These are phyloP conservation scores for Clarias pachynema DNA, from an alignment of 2,797 vertebrate genomes.

Conservation along the genomic window DNA sequence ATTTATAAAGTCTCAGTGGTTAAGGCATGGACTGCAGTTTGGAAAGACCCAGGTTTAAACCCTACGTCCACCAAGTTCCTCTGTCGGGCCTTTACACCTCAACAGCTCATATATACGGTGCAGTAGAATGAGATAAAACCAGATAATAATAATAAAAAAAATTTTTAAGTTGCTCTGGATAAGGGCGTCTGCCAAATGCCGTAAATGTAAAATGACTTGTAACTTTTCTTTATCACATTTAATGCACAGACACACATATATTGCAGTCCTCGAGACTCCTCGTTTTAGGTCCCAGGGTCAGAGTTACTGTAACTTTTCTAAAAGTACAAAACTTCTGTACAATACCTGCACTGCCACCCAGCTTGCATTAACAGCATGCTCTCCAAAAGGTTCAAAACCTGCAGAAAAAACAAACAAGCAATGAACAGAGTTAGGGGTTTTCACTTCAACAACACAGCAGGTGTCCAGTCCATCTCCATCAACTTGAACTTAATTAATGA, in stretches of 20 bases:
- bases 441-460: neutral
- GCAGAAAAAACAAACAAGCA: conserved; percentile 55
- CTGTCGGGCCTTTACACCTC: no score
- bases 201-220: neutral
- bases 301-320: conserved; percentile 28
- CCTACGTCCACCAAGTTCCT: no score
- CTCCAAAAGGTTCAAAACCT: conserved; percentile 95
- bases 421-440: no score
- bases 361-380: conserved; percentile 89
- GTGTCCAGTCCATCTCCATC: neutral
- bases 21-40: no score
- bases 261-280: neutral
- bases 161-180: no score
- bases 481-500: conserved; percentile 15
- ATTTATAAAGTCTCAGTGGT: neutral
- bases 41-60: no score
- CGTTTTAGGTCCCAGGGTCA: neutral
- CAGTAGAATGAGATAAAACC: no score
- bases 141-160: no score
- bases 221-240: neutral
- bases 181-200: no score
- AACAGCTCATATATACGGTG: no score
- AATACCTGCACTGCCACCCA: conserved; percentile 96
- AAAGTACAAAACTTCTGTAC: neutral
- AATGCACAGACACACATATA: neutral